phyloP scores from a whole-genome alignment of 2,888 invertebrate genomes.

The Oxycera nigricornis region DNA sequence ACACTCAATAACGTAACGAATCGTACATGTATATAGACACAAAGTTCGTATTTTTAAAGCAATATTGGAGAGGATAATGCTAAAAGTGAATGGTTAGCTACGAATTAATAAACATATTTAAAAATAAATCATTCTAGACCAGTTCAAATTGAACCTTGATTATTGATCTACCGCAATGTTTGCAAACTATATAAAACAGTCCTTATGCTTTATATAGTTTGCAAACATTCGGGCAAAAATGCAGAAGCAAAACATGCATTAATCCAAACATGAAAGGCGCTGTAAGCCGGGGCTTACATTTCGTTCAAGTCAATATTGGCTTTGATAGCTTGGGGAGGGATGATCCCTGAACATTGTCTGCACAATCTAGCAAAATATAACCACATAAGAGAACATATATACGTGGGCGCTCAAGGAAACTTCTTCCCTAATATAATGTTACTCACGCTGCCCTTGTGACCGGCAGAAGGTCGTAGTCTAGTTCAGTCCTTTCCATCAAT shows the following conservation, averaged over 20 bases:
- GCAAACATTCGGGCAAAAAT: neutral
- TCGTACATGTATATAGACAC: too few relatives aligned
- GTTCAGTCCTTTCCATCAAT: neutral
- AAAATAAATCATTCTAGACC: too few relatives aligned
- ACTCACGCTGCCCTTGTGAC: neutral
- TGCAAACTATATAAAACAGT: too few relatives aligned
- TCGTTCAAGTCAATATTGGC: constrained; percentile 50
- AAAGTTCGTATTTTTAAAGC: too few relatives aligned
- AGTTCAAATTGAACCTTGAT: too few relatives aligned
- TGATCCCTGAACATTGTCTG: constrained; percentile 4
- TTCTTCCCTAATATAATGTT: neutral
- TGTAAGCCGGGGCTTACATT: constrained; percentile 50
- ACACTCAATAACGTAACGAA: too few relatives aligned
- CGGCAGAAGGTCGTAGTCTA: neutral
- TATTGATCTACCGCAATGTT: too few relatives aligned
- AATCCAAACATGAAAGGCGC: constrained; percentile 42
- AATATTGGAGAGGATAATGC: too few relatives aligned
- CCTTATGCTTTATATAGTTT: too few relatives aligned
- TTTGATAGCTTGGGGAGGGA: constrained; percentile 47
- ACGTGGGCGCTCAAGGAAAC: constrained; percentile 28
- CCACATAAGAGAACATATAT: constrained; percentile 41
- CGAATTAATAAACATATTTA: too few relatives aligned
- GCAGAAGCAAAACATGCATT: neutral
- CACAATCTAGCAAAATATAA: constrained; percentile 40
- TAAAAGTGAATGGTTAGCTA: too few relatives aligned